These are phyloP conservation scores for Malthinus flaveolus DNA, from an alignment of 2,888 invertebrate species.

Conservation along the genomic window DNA sequence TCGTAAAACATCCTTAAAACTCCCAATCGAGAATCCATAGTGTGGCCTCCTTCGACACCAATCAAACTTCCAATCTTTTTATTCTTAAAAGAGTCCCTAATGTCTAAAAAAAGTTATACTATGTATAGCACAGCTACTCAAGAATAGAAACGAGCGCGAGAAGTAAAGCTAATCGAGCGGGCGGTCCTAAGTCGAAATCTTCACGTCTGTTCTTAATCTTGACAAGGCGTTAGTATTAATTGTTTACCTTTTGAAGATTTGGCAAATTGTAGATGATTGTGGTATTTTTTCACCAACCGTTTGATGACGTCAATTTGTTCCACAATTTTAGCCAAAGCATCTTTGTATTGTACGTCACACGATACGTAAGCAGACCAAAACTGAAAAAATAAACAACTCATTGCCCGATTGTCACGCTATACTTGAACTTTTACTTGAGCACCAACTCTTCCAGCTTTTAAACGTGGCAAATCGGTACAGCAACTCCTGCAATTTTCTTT, in stretches of 20 bases:
- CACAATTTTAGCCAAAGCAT: constrained; percentile 60
- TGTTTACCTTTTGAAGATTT: constrained; percentile 50
- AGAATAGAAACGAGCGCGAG: too few relatives aligned
- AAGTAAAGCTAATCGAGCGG: not conserved
- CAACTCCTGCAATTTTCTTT: constrained; percentile 43
- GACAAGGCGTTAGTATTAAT: too few relatives aligned
- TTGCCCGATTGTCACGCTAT: not conserved
- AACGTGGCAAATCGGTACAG: constrained; percentile 59
- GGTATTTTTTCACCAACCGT: constrained; percentile 50
- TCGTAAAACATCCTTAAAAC: constrained; percentile 61
- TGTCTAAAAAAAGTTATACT: constrained; percentile 45
- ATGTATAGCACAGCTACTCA: too few relatives aligned
- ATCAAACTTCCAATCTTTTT: constrained; percentile 63
- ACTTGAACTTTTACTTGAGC: constrained; percentile 55
- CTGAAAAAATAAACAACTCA: constrained; percentile 46
- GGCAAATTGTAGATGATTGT: constrained; percentile 51
- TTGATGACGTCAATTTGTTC: constrained; percentile 67
- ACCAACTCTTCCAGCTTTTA: constrained; percentile 58
- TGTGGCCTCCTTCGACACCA: constrained; percentile 65
- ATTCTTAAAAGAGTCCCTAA: constrained; percentile 53
- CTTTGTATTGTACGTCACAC: constrained; percentile 60
- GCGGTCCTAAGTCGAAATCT: too few relatives aligned
- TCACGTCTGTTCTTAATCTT: too few relatives aligned
- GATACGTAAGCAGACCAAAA: constrained; percentile 64
- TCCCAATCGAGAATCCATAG: constrained; percentile 61